Evolutionary conservation across 2,888 invertebrate species (phyloP).

Genomic region (Linnaemya tessellans): DNA sequence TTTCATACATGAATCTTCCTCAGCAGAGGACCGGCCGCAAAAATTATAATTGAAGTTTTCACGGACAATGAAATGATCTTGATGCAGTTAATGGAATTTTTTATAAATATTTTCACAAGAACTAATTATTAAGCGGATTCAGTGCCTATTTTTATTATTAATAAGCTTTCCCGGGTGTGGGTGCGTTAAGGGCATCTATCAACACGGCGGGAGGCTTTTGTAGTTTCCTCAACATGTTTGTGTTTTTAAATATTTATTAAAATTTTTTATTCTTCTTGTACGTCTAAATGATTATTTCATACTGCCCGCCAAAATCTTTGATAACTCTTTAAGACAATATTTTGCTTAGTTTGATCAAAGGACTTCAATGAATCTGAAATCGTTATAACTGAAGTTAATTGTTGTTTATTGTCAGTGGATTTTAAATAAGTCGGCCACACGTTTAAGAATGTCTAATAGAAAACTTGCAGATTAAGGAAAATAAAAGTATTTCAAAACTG

Average conservation of each 20-base stretch:
- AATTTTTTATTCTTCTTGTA: conserved; percentile 1
- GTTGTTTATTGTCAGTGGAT: background rate
- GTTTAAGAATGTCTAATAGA: background rate
- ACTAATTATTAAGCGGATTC: conserved; percentile 50
- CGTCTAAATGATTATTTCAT: background rate
- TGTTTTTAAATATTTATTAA: conserved; percentile 21
- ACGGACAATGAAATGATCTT: background rate
- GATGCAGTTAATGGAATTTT: background rate
- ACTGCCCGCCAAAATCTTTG: conserved; percentile 37
- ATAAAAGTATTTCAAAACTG: too few species aligned
- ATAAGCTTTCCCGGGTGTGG: conserved; percentile 10
- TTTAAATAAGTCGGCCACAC: background rate
- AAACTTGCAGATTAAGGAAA: background rate
- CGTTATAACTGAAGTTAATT: background rate
- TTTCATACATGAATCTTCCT: background rate
- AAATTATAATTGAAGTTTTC: conserved; percentile 59
- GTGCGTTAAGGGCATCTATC: conserved; percentile 36
- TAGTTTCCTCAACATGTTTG: conserved; percentile 26
- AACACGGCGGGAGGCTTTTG: conserved; percentile 58
- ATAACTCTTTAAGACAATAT: conserved; percentile 60
- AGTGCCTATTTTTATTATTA: conserved; percentile 5
- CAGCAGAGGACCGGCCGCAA: conserved; percentile 29
- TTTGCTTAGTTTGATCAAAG: conserved; percentile 55
- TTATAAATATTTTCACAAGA: conserved; percentile 49
- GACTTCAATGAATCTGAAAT: conserved; percentile 8